Percentiles rank a stretch among this genome's conserved stretches.
These are phyloP conservation scores for Cancer borealis DNA, from an alignment of 2,888 invertebrate species.

Conservation along the genomic window DNA sequence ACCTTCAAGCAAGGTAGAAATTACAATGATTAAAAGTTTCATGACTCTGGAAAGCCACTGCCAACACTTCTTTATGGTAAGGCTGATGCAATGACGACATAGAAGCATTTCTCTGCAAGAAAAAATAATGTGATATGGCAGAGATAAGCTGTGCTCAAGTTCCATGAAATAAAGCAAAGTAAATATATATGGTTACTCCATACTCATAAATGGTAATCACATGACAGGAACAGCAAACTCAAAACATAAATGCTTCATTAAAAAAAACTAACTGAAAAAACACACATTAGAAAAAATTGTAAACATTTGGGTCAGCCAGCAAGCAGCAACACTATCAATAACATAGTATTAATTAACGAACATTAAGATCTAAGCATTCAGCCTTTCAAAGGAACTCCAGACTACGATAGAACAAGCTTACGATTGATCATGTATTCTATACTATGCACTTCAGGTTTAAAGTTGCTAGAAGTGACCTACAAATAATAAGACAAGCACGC, in stretches of 20 bases:
- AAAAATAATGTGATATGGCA: neutral
- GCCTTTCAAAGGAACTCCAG: neutral
- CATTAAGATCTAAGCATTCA: neutral
- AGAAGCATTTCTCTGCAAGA: constrained; percentile 14
- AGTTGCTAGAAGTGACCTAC: neutral
- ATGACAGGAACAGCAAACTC: neutral
- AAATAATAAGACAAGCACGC: neutral
- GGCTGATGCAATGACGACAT: neutral
- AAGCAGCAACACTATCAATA: neutral
- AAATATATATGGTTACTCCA: neutral
- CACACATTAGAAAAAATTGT: neutral
- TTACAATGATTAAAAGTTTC: neutral
- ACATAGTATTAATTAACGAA: neutral
- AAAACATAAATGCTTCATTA: neutral
- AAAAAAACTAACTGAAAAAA: neutral
- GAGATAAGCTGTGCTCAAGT: neutral
- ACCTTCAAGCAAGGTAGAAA: neutral
- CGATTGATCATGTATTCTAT: neutral
- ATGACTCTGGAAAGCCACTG: neutral
- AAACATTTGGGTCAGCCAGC: constrained; percentile 4
- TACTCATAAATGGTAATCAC: neutral
- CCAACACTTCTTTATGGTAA: neutral
- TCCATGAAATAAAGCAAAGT: neutral
- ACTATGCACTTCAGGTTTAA: neutral
- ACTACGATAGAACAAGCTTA: neutral